Evolutionary conservation across 2,113 vertebrate genomes (phyloP).

Genomic region (Psammodynastes pulverulentus): DNA sequence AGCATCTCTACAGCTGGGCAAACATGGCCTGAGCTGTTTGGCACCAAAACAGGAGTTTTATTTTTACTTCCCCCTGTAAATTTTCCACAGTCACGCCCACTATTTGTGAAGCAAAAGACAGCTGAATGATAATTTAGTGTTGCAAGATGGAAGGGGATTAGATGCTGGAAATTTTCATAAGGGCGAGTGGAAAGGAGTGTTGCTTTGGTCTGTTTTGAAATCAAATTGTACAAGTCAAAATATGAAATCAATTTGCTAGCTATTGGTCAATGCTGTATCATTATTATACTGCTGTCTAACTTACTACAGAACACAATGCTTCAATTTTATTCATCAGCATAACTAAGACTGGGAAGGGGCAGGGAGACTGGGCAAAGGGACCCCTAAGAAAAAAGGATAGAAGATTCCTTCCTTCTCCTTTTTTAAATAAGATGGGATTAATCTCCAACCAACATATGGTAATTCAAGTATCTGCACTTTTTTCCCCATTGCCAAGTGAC

Average conservation of each 20-base stretch:
- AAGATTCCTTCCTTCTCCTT: background rate
- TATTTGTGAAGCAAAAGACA: slow-evolving; percentile 51
- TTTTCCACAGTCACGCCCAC: slow-evolving; percentile 36
- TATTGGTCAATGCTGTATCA: background rate
- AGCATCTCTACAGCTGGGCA: background rate
- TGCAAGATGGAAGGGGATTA: accelerated
- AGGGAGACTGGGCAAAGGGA: background rate
- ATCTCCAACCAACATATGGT: background rate
- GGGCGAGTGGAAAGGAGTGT: background rate
- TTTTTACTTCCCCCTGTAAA: background rate
- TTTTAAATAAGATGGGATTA: background rate
- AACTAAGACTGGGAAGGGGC: background rate
- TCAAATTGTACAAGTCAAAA: background rate
- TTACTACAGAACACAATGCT: background rate
- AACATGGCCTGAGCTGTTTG: slow-evolving; percentile 5
- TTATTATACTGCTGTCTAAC: background rate
- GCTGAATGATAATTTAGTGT: slow-evolving; percentile 1
- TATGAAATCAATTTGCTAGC: background rate
- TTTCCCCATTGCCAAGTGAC: background rate
- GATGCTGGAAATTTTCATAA: background rate
- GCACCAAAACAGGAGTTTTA: slow-evolving; percentile 46
- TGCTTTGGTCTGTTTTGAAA: background rate
- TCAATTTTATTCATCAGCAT: background rate
- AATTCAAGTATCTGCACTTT: no score
- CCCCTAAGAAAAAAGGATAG: background rate